These are phyloP conservation scores for Venusia cambrica DNA, from an alignment of 2,888 invertebrate species.

Conservation along the genomic window DNA sequence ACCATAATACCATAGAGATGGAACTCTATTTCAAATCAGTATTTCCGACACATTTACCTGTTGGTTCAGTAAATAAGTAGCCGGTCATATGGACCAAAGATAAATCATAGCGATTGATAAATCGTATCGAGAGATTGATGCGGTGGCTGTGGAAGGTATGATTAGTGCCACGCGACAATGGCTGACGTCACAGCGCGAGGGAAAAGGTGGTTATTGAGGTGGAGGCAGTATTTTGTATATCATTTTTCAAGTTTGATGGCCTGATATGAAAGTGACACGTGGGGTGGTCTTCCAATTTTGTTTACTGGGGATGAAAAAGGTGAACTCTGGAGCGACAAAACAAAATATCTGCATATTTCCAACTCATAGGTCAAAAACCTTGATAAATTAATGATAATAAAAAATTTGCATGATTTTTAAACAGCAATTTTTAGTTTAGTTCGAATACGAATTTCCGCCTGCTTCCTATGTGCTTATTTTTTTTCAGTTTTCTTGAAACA, in stretches of 20 bases:
- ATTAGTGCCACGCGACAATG: slow-evolving; percentile 45
- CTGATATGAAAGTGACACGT: slow-evolving; percentile 12
- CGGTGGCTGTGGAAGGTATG: slow-evolving; percentile 51
- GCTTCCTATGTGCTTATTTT: too few species aligned
- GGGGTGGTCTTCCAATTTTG: too few species aligned
- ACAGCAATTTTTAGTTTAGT: too few species aligned
- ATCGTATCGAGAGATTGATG: slow-evolving; percentile 68
- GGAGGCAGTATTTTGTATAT: slow-evolving; percentile 17
- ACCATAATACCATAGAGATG: too few species aligned
- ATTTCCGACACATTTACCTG: slow-evolving; percentile 36
- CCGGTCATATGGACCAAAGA: slow-evolving; percentile 50
- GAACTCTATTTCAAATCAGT: slow-evolving; percentile 4
- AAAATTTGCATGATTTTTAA: too few species aligned
- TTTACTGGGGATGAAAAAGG: too few species aligned
- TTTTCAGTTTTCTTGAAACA: too few species aligned
- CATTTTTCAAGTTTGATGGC: slow-evolving; percentile 20
- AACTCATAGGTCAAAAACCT: too few species aligned
- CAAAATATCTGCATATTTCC: too few species aligned
- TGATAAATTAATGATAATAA: too few species aligned
- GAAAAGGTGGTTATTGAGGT: slow-evolving; percentile 19
- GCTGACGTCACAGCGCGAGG: slow-evolving; percentile 51
- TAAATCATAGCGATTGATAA: slow-evolving; percentile 44
- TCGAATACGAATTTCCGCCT: too few species aligned
- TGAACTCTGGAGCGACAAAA: too few species aligned
- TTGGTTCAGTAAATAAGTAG: slow-evolving; percentile 54